phyloP scores from a whole-genome alignment of 1,140 invertebrate species.

The Neotoxoptera formosana region DNA sequence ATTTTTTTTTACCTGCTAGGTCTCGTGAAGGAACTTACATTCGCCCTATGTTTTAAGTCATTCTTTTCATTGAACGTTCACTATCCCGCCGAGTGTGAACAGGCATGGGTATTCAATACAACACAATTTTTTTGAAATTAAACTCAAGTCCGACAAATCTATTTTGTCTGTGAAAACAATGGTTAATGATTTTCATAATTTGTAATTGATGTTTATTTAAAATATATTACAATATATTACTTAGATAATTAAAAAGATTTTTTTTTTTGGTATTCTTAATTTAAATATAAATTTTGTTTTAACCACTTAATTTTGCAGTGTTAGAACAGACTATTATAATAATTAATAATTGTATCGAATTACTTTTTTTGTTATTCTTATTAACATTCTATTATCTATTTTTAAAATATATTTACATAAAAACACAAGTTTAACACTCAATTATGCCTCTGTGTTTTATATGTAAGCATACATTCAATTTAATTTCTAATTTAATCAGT shows the following conservation, averaged over 20 bases:
- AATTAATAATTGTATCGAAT: no score
- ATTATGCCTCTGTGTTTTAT: neutral
- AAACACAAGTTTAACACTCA: neutral
- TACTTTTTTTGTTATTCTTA: no score
- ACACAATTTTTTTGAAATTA: neutral
- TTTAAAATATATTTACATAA: no score
- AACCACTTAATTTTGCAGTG: no score
- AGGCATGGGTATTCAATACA: neutral
- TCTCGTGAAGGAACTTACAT: no score
- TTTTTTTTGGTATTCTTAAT: no score
- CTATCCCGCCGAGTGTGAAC: neutral
- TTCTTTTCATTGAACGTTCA: neutral
- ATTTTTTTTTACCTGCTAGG: no score
- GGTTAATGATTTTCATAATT: neutral
- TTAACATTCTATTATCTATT: no score
- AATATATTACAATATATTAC: neutral
- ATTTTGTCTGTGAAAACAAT: neutral
- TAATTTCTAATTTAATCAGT: neutral
- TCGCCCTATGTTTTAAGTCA: neutral
- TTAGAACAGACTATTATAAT: no score
- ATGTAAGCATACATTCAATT: neutral
- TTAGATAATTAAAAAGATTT: no score
- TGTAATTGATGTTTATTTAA: neutral
- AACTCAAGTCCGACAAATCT: neutral
- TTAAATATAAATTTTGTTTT: neutral